Conservation (phyloP, 2,888 invertebrate species). For the Heliconius sara region DNA sequence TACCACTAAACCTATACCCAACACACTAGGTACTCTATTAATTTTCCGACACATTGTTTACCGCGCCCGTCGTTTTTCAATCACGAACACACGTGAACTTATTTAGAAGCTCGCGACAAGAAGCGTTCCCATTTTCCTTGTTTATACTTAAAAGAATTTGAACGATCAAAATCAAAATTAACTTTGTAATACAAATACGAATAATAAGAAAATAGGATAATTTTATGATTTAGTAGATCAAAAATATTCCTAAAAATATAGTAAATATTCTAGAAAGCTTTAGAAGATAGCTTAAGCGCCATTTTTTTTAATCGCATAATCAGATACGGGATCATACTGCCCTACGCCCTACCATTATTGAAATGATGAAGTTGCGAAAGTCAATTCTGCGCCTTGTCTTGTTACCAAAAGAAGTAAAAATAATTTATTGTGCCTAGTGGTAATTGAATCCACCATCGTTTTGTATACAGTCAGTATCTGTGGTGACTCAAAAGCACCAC, state of each 20-base stretch:
- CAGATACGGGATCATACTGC: no score
- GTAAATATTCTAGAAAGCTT: no score
- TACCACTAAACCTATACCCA: neutral
- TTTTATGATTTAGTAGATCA: neutral
- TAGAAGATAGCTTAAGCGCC: no score
- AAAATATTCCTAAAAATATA: neutral
- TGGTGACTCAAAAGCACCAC: no score
- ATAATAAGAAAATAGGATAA: neutral
- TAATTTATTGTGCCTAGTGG: no score
- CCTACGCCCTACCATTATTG: no score
- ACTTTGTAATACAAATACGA: neutral
- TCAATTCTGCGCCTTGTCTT: no score
- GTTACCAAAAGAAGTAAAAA: no score
- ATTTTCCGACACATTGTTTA: slow-evolving; percentile 33
- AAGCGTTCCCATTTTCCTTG: slow-evolving; percentile 13
- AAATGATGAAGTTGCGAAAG: no score
- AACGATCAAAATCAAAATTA: slow-evolving; percentile 1
- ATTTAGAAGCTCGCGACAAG: slow-evolving; percentile 23
- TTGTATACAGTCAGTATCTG: no score
- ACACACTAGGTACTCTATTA: slow-evolving; percentile 24
- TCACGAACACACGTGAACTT: slow-evolving; percentile 31
- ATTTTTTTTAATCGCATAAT: no score
- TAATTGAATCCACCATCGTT: no score
- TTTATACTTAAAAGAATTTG: neutral
- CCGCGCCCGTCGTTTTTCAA: slow-evolving; percentile 35